Evolutionary conservation across 2,888 invertebrate species (phyloP).

Genomic region (Scaptomyza parva): DNA sequence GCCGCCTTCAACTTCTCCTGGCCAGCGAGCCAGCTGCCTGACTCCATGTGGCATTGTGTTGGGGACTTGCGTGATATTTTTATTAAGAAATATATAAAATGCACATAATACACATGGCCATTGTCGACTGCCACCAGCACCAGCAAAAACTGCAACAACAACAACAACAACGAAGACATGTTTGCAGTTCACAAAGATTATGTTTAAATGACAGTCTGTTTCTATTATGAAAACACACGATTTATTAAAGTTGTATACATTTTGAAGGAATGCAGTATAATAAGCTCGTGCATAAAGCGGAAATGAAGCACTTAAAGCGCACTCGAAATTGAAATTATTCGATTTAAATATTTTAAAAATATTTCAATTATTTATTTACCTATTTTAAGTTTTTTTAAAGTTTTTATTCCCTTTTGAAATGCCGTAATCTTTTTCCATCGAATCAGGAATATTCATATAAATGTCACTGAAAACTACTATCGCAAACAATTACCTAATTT

Average conservation of each 20-base stretch:
- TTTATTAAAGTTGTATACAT: constrained; percentile 2
- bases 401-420: no score
- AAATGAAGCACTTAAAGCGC: background rate
- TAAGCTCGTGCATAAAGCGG: background rate
- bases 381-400: no score
- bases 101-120: constrained; percentile 69
- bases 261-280: background rate
- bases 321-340: no score
- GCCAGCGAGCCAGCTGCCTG: constrained; percentile 14
- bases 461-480: background rate
- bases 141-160: background rate
- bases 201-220: constrained; percentile 41
- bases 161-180: constrained; percentile 17
- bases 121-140: constrained; percentile 3
- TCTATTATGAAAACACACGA: constrained; percentile 28
- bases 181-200: constrained; percentile 29
- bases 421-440: no score
- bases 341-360: no score
- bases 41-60: constrained; percentile 46
- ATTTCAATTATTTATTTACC: no score
- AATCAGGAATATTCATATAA: no score
- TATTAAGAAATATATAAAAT: constrained; percentile 79
- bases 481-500: background rate
- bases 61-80: constrained; percentile 68
- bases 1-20: constrained; percentile 21